A percentile compares a stretch with the other conserved stretches of the same genome.
Conservation (phyloP, 2,888 invertebrate species). For the Villa cingulata region DNA sequence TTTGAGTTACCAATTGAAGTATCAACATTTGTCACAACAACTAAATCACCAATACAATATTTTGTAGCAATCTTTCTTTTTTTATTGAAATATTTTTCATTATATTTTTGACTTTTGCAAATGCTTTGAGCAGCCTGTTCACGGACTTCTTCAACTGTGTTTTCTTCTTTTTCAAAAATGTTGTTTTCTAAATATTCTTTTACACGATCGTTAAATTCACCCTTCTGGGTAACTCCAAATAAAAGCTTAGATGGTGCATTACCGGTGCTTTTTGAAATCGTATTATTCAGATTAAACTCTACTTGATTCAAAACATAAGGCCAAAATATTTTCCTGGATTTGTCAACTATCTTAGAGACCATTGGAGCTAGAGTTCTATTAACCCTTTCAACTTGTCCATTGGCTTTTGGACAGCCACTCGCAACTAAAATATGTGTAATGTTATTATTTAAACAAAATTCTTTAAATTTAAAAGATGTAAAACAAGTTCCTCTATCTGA, state of each 20-base stretch:
- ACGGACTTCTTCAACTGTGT: slow-evolving; percentile 3
- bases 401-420: too few species aligned
- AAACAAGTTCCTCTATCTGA: slow-evolving; percentile 5
- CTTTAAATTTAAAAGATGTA: too few species aligned
- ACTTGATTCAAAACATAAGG: neutral
- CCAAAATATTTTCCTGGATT: neutral
- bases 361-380: too few species aligned
- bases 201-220: slow-evolving; percentile 13
- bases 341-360: neutral
- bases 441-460: too few species aligned
- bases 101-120: slow-evolving; percentile 14
- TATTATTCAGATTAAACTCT: slow-evolving; percentile 6
- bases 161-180: slow-evolving; percentile 12
- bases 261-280: too few species aligned
- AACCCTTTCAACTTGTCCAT: too few species aligned
- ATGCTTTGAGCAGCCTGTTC: slow-evolving; percentile 10
- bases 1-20: slow-evolving; percentile 14
- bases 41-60: slow-evolving; percentile 15
- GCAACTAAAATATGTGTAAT: too few species aligned
- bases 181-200: slow-evolving; percentile 5
- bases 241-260: slow-evolving; percentile 18
- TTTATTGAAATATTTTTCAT: slow-evolving; percentile 17
- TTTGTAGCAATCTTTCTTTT: slow-evolving; percentile 15
- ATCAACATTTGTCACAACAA: slow-evolving; percentile 15
- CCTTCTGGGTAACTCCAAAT: slow-evolving; percentile 19